Evolutionary conservation across 2,797 vertebrate genomes (phyloP), one percentile per base, ranked within the genome.

Genomic region (Acrossocheilus wenchowensis): DNA sequence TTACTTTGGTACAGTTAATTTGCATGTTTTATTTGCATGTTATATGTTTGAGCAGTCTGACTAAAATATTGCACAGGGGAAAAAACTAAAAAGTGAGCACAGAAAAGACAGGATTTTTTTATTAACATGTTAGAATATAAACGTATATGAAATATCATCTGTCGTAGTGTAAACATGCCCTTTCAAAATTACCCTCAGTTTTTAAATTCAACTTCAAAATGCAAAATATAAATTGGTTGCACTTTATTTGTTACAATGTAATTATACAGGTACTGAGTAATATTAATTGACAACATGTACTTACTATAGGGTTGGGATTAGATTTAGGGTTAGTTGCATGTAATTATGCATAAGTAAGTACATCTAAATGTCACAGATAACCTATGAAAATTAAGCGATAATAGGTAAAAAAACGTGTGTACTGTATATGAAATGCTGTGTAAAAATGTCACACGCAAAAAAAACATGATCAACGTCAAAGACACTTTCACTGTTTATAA

Each of bases 1-100:
- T 90, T 86, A 84, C 84, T 89, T 83, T 90, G 48, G 62, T 57
- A 21, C 52, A 86, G 82, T 62, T 84, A 87, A 81, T 87, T 88
- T 87, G 52, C 86, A 26, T 26, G 74, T 74, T 82, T 88, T 77
- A 83, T 90, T 88, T 85, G 79, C 79, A 30, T 30, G 36, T 34
- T 21, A 57, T 64, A 17, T 72, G 15, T 26, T 10, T 82, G 30
- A 36, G 82, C 54, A 74, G 17, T 64, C 41, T 64, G 57, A 48
- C 26, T 36, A 50, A 75, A 83, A 74, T 48, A n/a, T 74, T 74
- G 71, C 26, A 74, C n/a, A 30, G 68, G 81, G n/a, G 52, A 62
- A 60, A 78, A 45, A 57, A 19, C 2, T 21, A 12, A 36, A 54
- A 82, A 19, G 8, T 71, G 48, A n/a, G n/a, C 23, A 60, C 41